Evolutionary conservation across 2,888 invertebrate genomes (phyloP), one percentile per base, ranked within the genome.

Genomic region (Smittia aterrima): DNA sequence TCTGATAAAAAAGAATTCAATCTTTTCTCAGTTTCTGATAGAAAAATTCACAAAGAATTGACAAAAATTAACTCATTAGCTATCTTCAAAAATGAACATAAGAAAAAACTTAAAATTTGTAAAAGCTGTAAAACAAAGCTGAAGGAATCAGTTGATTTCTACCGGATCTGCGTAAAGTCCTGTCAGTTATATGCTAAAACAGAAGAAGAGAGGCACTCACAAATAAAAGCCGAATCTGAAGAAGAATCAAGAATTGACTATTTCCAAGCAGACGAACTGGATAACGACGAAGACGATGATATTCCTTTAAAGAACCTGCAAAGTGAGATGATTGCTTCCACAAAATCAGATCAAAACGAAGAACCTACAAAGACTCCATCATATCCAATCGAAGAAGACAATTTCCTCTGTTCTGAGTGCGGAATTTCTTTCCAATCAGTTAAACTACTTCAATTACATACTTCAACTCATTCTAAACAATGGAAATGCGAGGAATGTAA

Each of bases 391-490:
- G 32, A 32, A 32, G 32, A 32, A 9, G 20, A 11, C 4, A 67
- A 67, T 3, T 78, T 75, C 76, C 76, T 74, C 22, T 78, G 74
- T 76, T 78, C 76, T 27, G 72, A 75, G 11, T 77, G 78, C 47
- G 76, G 76, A 4, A 76, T 73, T 47, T 53, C 41, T 7, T 78
- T 77, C 70, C 72, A 75, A 9, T 77, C 77, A 0, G 75, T 74
- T 38, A 76, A 77, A 66, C 70, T 76, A 16, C 38, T 78, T 13
- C 58, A 75, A 20, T 41, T 76, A 0, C 81, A 81, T 64, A 78
- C 79, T 77, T 78, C 79, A 24, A 79, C 78, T 75, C 81, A 81
- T 73, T 79, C 80, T n/a, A n/a, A n/a, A n/a, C n/a, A n/a, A n/a
- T 80, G 77, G 64, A 74, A 77, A 1, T 81, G 81, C 62, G 18